Evolutionary conservation across 1,140 invertebrate genomes (phyloP).

Genomic region (Zophobas morio): DNA sequence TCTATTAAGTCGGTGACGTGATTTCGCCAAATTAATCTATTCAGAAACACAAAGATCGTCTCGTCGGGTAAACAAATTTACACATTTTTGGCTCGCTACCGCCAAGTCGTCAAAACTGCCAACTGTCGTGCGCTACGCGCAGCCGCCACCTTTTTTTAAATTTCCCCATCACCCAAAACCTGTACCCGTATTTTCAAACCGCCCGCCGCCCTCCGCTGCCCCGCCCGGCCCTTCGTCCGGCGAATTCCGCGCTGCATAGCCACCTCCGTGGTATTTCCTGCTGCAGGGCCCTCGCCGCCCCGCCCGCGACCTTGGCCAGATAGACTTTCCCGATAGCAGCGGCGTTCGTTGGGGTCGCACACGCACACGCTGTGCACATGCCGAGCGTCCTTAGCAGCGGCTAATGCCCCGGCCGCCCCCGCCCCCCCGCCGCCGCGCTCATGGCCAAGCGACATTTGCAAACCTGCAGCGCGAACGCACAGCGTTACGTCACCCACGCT

Average conservation of each 20-base stretch:
- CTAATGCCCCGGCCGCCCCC: conserved; percentile 61
- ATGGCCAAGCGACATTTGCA: conserved; percentile 59
- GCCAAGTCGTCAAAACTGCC: too few relatives aligned
- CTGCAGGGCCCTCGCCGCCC: conserved; percentile 8
- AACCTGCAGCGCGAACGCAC: conserved; percentile 57
- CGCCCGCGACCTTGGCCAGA: conserved; percentile 47
- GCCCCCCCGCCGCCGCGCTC: conserved; percentile 52
- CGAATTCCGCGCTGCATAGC: neutral
- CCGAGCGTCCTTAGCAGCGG: conserved; percentile 63
- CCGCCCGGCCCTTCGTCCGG: too few relatives aligned
- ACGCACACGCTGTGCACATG: conserved; percentile 58
- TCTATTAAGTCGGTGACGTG: too few relatives aligned
- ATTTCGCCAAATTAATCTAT: too few relatives aligned
- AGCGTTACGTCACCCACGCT: conserved; percentile 19
- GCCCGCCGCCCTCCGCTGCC: neutral
- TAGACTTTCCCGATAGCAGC: conserved; percentile 54
- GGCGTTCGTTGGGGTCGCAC: conserved; percentile 44
- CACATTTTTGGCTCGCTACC: too few relatives aligned
- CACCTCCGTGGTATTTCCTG: conserved; percentile 22
- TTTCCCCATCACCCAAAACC: too few relatives aligned
- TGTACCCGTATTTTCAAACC: too few relatives aligned
- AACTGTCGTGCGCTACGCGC: too few relatives aligned
- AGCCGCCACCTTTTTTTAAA: too few relatives aligned
- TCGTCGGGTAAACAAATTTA: too few relatives aligned
- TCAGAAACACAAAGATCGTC: too few relatives aligned